These are phyloP conservation scores for Gymnoscopelus braueri DNA, from an alignment of 2,797 vertebrate species.

Conservation along the genomic window DNA sequence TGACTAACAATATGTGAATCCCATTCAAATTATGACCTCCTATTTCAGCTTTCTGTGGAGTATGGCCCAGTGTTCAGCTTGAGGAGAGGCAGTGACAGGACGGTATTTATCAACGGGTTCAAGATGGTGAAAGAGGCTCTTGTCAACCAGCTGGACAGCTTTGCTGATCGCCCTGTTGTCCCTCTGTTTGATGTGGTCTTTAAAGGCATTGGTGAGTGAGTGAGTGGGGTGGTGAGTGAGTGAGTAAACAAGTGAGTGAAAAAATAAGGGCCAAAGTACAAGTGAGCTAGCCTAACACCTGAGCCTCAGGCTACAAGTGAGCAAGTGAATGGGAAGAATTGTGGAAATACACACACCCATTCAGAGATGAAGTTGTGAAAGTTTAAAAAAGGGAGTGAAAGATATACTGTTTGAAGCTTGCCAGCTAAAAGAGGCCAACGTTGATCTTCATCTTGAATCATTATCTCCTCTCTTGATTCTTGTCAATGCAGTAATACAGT, in stretches of 20 bases:
- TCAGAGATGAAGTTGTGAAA: too few species aligned
- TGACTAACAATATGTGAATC: background rate
- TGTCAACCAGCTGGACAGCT: constrained; percentile 73
- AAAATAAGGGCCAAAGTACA: background rate
- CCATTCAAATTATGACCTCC: constrained; percentile 1
- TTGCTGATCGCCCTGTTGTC: constrained; percentile 70
- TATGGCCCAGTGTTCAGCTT: constrained; percentile 81
- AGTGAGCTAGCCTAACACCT: too few species aligned
- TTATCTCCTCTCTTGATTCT: background rate
- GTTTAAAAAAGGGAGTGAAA: too few species aligned
- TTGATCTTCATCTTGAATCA: background rate
- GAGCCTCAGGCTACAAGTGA: too few species aligned
- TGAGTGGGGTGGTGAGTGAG: background rate
- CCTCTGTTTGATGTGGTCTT: constrained; percentile 58
- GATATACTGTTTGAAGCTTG: too few species aligned
- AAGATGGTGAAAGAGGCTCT: constrained; percentile 81
- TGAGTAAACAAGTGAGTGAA: background rate
- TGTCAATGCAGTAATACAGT: too few species aligned
- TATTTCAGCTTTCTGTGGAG: constrained; percentile 67
- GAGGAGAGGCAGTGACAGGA: constrained; percentile 67
- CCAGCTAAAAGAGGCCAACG: too few species aligned
- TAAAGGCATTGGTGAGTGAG: constrained; percentile 74
- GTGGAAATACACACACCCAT: too few species aligned
- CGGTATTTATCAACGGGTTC: constrained; percentile 72
- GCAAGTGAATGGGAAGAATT: too few species aligned